Evolutionary conservation across 2,888 invertebrate species (phyloP), one percentile per base, ranked within the genome.

Genomic region (Resseliella maxima): DNA sequence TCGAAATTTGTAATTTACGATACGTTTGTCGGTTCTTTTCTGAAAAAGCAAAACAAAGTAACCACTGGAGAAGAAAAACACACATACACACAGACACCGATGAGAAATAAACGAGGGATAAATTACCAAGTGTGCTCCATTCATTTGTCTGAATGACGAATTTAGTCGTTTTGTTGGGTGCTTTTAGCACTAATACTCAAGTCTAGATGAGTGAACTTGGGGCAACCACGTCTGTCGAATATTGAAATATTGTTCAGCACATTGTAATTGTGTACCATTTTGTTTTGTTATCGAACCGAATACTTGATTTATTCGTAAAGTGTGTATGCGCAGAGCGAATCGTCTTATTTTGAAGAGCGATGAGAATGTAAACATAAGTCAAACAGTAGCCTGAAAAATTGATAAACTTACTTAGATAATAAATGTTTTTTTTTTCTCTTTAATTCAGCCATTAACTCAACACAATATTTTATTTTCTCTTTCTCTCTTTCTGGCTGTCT

Each of bases 331-430:
- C 31, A 72, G 31, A 72, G 31, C 31, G 72, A 72, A 72, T 35
- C 72, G 31, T 72, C 72, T 72, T 35, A 31, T 72, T 31, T n/a
- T n/a, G n/a, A n/a, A 0, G n/a, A 24, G 24, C 24, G n/a, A 59
- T 59, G 59, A 24, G 24, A 59, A 59, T 72, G 12, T 35, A 31
- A 31, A 72, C 31, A 31, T 1, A 38, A 38, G 38, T n/a, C 83
- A 36, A 83, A 38, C 83, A 83, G 83, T n/a, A 36, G 38, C 83
- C 38, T 83, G 38, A 83, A 83, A 83, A 83, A 83, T 83, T 83
- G 36, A 83, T 83, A 83, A 83, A 83, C 83, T 36, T 83, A 38
- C 38, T 38, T 83, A 83, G 83, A 83, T 83, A 38, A 83, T 83
- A 83, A 38, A 83, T 83, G n/a, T n/a, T n/a, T n/a, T n/a, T n/a